Base-by-base conservation (phyloP, 2,113 vertebrate genomes). In the Anguilla japonica region DNA sequence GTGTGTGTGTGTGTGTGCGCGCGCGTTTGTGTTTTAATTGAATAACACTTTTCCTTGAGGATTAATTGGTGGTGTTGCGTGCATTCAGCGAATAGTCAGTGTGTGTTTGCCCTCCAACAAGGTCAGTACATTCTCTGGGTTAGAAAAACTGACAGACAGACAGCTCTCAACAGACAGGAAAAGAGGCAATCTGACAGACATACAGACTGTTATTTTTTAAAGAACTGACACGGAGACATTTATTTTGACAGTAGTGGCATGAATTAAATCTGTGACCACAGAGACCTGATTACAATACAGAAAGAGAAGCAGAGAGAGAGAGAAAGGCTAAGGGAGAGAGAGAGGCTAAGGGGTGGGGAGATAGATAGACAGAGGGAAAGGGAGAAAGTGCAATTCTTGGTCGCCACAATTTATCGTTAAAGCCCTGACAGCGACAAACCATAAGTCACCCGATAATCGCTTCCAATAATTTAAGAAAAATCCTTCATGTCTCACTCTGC, bases 401-500 rank as follows among this genome's bases (percentile, higher is more conserved):
- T 87, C 83, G 88, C 87, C 88, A 90, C 92, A 83, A 93, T 95
- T 93, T 90, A 92, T 95, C 92, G 91, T 90, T 88, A 81, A 81
- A 88, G 87, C 84, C 87, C 84, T 88, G 94, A 94, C 95, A 95
- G 93, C 93, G 89, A 91, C 88, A 89, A 88, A 91, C 94, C 95
- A 95, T 95, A 94, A 94, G 91, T 95, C 94, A 95, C 90, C 92
- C 92, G 93, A 94, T 93, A 92, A 95, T 94, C 93, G 92, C 93
- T 92, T 91, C 93, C 92, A 88, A 91, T 94, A 93, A 94, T 94
- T 95, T 91, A 93, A 86, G 71, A 89, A 89, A 91, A 90, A 92
- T 91, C 90, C 89, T 87, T 92, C 13, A 84, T 87, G 88, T 90
- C 87, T 86, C 89, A 22, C 60, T 87, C 91, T 87, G 93, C 89